Evolutionary conservation across 2,888 invertebrate species (phyloP).

Genomic region (Campoplex capitator): DNA sequence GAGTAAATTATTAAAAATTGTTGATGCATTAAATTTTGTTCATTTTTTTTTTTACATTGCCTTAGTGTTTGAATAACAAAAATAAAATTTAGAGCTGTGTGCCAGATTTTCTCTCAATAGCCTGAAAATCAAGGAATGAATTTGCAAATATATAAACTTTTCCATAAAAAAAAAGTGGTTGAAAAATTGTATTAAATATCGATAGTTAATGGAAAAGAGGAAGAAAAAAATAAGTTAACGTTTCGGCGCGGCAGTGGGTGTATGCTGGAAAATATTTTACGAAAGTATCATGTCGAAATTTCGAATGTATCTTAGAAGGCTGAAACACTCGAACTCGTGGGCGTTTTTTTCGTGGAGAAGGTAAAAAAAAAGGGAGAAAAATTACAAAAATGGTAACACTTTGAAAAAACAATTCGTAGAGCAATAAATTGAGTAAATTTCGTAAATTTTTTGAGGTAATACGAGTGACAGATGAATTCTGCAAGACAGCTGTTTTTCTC

Average conservation of each 20-base stretch:
- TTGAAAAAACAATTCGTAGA: background rate
- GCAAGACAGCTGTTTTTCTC: conserved; percentile 54
- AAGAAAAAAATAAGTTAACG: background rate
- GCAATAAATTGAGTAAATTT: background rate
- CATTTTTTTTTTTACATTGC: background rate
- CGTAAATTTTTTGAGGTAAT: background rate
- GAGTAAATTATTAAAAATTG: background rate
- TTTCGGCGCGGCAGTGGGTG: conserved; percentile 18
- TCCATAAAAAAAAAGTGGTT: background rate
- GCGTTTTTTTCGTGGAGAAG: conserved; percentile 10
- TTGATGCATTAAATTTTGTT: background rate
- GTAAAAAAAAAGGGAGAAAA: background rate
- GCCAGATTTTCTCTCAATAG: background rate
- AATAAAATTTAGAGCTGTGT: background rate
- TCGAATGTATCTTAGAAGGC: background rate
- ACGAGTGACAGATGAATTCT: conserved; percentile 49
- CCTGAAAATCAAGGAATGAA: background rate
- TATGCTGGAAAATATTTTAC: conserved; percentile 20
- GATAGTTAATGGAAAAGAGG: background rate
- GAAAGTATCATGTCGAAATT: conserved; percentile 45
- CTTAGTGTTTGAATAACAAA: background rate
- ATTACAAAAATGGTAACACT: background rate
- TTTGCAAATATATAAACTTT: background rate
- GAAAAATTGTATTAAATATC: background rate
- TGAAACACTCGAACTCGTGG: conserved; percentile 47